Evolutionary conservation across 2,797 vertebrate species (phyloP).

Genomic region (Gadopsis bispinosus): DNA sequence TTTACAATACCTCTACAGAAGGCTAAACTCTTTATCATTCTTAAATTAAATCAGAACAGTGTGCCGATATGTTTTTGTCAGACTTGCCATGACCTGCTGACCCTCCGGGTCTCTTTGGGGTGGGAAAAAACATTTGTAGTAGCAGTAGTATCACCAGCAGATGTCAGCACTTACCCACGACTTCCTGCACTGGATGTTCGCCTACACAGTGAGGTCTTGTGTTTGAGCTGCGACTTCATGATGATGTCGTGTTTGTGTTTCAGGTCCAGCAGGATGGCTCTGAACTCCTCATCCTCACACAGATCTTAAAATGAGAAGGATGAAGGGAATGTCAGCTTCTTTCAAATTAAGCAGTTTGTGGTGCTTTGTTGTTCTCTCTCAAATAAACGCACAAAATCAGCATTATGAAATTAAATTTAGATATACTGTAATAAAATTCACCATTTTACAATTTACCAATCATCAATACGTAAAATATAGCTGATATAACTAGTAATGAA

Average conservation of each 20-base stretch:
- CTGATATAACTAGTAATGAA: neutral
- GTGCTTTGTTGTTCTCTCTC: neutral
- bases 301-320: slow-evolving; percentile 84
- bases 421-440: neutral
- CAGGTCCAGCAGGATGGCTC: slow-evolving; percentile 92
- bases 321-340: slow-evolving; percentile 17
- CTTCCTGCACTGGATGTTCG: slow-evolving; percentile 96
- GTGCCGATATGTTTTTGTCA: neutral
- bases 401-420: neutral
- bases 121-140: slow-evolving; percentile 10
- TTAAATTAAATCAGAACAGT: neutral
- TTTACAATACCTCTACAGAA: neutral
- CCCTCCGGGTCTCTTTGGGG: neutral
- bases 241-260: slow-evolving; percentile 99
- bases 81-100: neutral
- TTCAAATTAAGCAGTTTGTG: neutral
- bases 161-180: slow-evolving; percentile 89
- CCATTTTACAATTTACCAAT: neutral
- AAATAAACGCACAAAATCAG: neutral
- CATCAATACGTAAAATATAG: neutral
- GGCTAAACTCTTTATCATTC: no score
- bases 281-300: slow-evolving; percentile 97
- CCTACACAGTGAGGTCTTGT: slow-evolving; percentile 95
- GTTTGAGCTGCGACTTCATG: slow-evolving; percentile 98
- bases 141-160: slow-evolving; percentile 59